Base-by-base conservation (phyloP, 2,113 vertebrate species). In the Anguilla rostrata region DNA sequence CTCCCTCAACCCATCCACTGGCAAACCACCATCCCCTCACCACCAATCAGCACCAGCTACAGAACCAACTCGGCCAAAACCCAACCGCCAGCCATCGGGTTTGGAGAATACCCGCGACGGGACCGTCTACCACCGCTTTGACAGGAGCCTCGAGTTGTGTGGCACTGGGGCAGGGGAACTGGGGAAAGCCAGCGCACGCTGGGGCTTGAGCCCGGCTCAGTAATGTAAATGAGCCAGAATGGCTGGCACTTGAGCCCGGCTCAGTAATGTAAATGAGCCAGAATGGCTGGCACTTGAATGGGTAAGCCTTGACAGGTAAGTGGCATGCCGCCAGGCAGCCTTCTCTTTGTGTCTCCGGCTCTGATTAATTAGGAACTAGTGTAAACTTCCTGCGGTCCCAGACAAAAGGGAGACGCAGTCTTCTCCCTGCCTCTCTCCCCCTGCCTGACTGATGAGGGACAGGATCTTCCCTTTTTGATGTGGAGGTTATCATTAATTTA, bases 241-340 rank as follows among this genome's bases (percentile, higher is more conserved):
- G 82, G 22, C 84, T 83, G 88, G 53, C 85, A 86, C 83, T 57
- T 75, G 83, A n/a, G 71, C 85, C 4, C 75, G 34, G 86, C 83
- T 88, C 87, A 86, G 90, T 39, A 78, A 91, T 89, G 88, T 84
- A 89, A 89, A 91, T 89, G 88, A 88, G 84, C n/a, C 26, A 57
- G 66, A 43, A 80, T 78, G 82, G 26, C 85, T 83, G 88, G 56
- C 86, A 86, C 83, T 60, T 78, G 83, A 88, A 88, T 82, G 83
- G 63, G 75, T 82, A 83, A 86, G 83, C 79, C 71, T 84, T 86
- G 90, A 89, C 87, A 87, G 87, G 88, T 88, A 89, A 87, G 81
- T 88, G 90, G 86, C 90, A 89, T 46, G 34, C 82, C 20, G 87
- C 79, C 83, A 91, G 86, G 60, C 83, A 57, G 83, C 46, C 39